A percentile compares a stretch with the other conserved stretches of the same genome.
Conservation (phyloP, 2,888 invertebrate genomes). For the Phytoseiulus persimilis region DNA sequence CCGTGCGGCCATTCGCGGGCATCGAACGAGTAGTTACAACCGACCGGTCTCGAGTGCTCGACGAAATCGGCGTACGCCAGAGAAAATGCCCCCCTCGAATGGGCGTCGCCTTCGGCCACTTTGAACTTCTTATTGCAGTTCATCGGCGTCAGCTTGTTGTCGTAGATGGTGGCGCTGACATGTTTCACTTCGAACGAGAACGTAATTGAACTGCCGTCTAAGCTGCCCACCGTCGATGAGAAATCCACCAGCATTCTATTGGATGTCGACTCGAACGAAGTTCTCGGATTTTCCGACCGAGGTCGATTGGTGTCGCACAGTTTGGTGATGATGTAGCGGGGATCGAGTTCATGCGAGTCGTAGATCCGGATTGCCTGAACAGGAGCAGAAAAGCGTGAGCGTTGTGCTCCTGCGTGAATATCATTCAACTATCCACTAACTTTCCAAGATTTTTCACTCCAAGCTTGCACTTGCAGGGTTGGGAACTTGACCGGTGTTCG, state of each 20-base stretch:
- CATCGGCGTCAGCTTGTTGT: slow-evolving; percentile 41
- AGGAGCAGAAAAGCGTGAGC: neutral
- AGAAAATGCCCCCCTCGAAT: slow-evolving; percentile 41
- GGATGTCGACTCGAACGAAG: slow-evolving; percentile 44
- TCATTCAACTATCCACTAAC: too few species aligned
- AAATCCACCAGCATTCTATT: slow-evolving; percentile 44
- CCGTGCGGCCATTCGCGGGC: slow-evolving; percentile 46
- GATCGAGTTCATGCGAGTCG: slow-evolving; percentile 77
- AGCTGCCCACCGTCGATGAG: slow-evolving; percentile 75
- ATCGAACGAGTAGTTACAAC: slow-evolving; percentile 46
- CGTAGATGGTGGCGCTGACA: slow-evolving; percentile 42
- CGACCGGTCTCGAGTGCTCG: slow-evolving; percentile 41
- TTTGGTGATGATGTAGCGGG: slow-evolving; percentile 80
- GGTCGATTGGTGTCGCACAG: slow-evolving; percentile 68
- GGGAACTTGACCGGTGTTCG: too few species aligned
- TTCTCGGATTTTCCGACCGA: slow-evolving; percentile 41
- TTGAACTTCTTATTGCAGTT: slow-evolving; percentile 43
- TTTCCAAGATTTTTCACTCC: too few species aligned
- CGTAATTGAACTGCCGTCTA: slow-evolving; percentile 75
- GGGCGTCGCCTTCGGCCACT: slow-evolving; percentile 36
- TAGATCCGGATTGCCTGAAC: slow-evolving; percentile 65
- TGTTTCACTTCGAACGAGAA: slow-evolving; percentile 45
- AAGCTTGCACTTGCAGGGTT: too few species aligned
- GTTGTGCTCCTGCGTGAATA: too few species aligned
- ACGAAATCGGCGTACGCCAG: slow-evolving; percentile 37